Base-by-base conservation (phyloP, 1,140 invertebrate species). In the Venturia canescens region DNA sequence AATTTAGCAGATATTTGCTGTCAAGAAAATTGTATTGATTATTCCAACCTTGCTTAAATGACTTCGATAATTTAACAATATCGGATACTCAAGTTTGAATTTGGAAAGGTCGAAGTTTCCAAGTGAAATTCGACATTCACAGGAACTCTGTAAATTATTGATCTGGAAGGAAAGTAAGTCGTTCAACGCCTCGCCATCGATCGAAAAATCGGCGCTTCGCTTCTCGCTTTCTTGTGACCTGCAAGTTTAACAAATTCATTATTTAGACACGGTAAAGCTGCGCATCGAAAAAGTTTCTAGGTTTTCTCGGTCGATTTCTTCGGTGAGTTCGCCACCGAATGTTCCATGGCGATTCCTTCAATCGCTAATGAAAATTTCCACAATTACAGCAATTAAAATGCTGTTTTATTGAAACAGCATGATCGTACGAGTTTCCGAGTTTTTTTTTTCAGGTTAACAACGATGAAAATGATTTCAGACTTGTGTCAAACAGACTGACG, bases 221-320 rank as follows among this genome's bases (percentile, higher is more conserved):
- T 70, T 70, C 27, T 34, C 67, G 67, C 9, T 29, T 18, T 70
- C 67, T 70, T 31, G 29, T 70, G 29, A 29, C 29, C 31, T 3
- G 6, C 16, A 16, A 15, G 18, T 38, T 70, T 57, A 2, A 38
- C 67, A 38, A 34, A 70, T 70, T 31, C 16, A 70, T 70, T 70
- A 70, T 70, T 70, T 38, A 70, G 38, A 70, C 18, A 70, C 23
- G 27, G 31, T 29, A 18, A 31, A 18, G 53, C 53, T 66, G 15
- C 60, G 23, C 23, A 66, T 23, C 60, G 27, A 23, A 18, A 66
- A 66, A 66, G 60, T 66, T 66, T 27, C 21, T 23, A 66, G 4
- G 60, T 29, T 66, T 29, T 11, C 4, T 6, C 23, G 60, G 60
- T 66, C 60, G 60, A 27, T 66, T 27, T 66, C 21, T 23, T 26